Conservation (phyloP, 2,113 vertebrate genomes). For the Dicentrarchus labrax region DNA sequence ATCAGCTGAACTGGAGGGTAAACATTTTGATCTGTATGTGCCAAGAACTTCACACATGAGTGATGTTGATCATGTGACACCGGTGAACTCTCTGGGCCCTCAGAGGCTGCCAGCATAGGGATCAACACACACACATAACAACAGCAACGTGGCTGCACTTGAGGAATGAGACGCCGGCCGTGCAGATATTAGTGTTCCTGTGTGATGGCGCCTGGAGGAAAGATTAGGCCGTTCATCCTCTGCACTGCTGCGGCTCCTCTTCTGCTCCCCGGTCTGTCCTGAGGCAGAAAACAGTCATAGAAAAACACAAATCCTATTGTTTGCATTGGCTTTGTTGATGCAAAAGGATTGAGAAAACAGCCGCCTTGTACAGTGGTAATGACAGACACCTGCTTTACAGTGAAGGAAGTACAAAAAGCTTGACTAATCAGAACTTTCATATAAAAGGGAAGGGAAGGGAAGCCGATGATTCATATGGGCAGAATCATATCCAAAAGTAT, state of each 20-base stretch:
- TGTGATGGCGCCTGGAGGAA: constrained; percentile 67
- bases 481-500: neutral
- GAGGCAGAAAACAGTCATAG: constrained; percentile 66
- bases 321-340: constrained; percentile 61
- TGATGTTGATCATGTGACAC: constrained; percentile 37
- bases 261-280: constrained; percentile 38
- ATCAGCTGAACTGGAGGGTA: constrained; percentile 9
- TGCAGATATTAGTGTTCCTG: constrained; percentile 50
- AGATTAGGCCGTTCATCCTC: constrained; percentile 67
- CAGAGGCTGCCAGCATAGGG: constrained; percentile 25
- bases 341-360: constrained; percentile 32
- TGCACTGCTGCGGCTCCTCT: constrained; percentile 42
- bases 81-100: constrained; percentile 55
- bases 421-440: neutral
- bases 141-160: constrained; percentile 63
- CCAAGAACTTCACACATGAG: constrained; percentile 12
- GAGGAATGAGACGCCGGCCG: constrained; percentile 63
- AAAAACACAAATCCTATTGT: constrained; percentile 65
- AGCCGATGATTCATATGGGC: neutral
- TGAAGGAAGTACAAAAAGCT: neutral
- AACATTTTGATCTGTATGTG: constrained; percentile 10
- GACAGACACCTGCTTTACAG: constrained; percentile 5
- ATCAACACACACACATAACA: constrained; percentile 12
- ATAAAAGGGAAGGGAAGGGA: neutral
- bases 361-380: neutral